Evolutionary conservation across 2,113 vertebrate species (phyloP).

Genomic region (Phrynocephalus versicolor): DNA sequence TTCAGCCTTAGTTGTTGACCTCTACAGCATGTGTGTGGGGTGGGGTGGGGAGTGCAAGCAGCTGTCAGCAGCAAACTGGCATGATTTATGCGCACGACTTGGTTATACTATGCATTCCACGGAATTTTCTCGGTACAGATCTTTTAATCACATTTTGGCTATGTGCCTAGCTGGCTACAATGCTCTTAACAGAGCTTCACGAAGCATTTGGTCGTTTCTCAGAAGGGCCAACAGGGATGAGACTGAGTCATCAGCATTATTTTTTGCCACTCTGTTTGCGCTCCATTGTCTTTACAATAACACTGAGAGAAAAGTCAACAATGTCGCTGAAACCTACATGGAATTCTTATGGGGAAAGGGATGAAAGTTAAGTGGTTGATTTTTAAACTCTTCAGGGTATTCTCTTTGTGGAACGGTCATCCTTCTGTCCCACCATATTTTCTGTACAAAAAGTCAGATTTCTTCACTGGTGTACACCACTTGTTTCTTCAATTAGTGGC

Average conservation of each 20-base stretch:
- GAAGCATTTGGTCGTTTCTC: neutral
- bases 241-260: neutral
- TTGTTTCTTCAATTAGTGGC: no score
- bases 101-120: neutral
- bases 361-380: neutral
- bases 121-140: neutral
- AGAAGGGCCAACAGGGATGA: neutral
- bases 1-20: no score
- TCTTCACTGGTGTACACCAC: neutral
- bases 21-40: neutral
- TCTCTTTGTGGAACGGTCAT: neutral
- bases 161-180: neutral
- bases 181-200: conserved; percentile 1
- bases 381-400: neutral
- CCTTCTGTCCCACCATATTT: no score
- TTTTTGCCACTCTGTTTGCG: conserved; percentile 18
- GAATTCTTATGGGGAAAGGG: neutral
- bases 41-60: neutral
- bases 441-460: neutral
- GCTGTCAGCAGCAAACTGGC: neutral
- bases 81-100: neutral
- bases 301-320: conserved; percentile 23
- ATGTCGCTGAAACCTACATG: neutral
- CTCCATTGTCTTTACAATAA: neutral
- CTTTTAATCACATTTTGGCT: neutral